phyloP scores from a whole-genome alignment of 2,888 invertebrate species.

The Cheilosia soror region DNA sequence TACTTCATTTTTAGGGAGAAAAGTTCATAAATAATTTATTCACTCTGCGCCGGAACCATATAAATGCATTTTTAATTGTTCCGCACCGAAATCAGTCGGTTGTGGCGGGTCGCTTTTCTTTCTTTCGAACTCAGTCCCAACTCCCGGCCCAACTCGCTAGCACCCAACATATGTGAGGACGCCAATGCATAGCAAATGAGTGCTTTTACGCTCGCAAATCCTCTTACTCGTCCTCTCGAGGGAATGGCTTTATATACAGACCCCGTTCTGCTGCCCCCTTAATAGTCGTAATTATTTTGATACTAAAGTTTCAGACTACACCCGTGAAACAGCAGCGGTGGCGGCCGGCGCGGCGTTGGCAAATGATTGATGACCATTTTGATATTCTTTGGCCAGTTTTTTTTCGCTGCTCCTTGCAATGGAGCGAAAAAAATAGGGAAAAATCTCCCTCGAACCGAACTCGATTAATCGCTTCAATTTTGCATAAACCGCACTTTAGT shows the following conservation, averaged over 20 bases:
- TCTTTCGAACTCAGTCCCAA: constrained; percentile 16
- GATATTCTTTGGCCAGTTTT: constrained; percentile 59
- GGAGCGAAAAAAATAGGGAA: constrained; percentile 32
- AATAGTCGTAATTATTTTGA: constrained; percentile 73
- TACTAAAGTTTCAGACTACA: constrained; percentile 70
- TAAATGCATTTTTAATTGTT: constrained; percentile 73
- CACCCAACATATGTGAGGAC: background rate
- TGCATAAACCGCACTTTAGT: constrained; percentile 71
- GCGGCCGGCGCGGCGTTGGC: constrained; percentile 32
- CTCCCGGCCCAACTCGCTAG: background rate
- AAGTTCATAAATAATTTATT: constrained; percentile 70
- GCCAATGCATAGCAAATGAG: constrained; percentile 62
- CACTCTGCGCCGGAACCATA: constrained; percentile 54
- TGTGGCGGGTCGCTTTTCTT: constrained; percentile 38
- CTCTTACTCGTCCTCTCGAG: background rate
- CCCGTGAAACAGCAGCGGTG: constrained; percentile 43
- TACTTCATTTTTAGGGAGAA: constrained; percentile 39
- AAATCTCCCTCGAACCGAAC: constrained; percentile 34
- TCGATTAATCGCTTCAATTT: constrained; percentile 72
- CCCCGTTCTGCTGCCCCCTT: constrained; percentile 17
- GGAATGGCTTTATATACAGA: background rate
- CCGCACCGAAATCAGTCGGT: constrained; percentile 48
- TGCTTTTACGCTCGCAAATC: constrained; percentile 13
- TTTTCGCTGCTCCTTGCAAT: constrained; percentile 27
- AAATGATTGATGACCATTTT: constrained; percentile 75